Base-by-base conservation (phyloP, 2,113 vertebrate genomes). In the Rostratula benghalensis region DNA sequence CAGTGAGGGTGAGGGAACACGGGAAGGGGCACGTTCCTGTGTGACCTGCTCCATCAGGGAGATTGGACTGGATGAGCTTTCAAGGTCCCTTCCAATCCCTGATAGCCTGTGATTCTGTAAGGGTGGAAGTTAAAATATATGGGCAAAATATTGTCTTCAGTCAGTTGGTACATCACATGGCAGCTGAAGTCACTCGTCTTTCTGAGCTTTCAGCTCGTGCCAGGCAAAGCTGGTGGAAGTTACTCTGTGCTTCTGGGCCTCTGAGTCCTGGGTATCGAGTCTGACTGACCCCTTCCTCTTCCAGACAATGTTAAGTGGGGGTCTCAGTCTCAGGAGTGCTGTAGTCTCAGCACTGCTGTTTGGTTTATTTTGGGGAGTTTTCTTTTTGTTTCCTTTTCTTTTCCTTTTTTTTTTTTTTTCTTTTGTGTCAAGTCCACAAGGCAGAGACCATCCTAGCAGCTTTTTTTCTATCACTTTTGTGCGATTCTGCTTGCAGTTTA, bases 391-490 rank as follows among this genome's bases (percentile, higher is more conserved):
- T n/a, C n/a, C n/a, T n/a, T n/a, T n/a, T n/a, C n/a, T n/a, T n/a
- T n/a, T n/a, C 25, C 75, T 19, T 43, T 14, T 13, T 12, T 11
- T 31, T 14, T 78, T 13, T n/a, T 35, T 21, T 17, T 4, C 33
- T 16, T 64, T 33, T n/a, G 10, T 60, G 43, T 3, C 16, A 48
- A 57, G 31, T 54, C 56, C 22, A 17, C 0, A 4, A 25, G 2
- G 2, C 15, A 54, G 83, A 69, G 30, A 48, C 43, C n/a, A 46
- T 70, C 37, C 61, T 23, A 6, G 17, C 12, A 60, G 50, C 46
- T 82, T 28, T n/a, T n/a, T 0, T 53, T 50, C 43, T 25, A 1
- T 67, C 43, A 0, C 8, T 39, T 69, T 4, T 27, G 24, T n/a
- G 30, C 9, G n/a, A 4, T n/a, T 74, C n/a, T 77, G 13, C 46